These are phyloP conservation scores for Phoenicopterus ruber DNA, from an alignment of 2,113 vertebrate genomes.

Conservation along the genomic window DNA sequence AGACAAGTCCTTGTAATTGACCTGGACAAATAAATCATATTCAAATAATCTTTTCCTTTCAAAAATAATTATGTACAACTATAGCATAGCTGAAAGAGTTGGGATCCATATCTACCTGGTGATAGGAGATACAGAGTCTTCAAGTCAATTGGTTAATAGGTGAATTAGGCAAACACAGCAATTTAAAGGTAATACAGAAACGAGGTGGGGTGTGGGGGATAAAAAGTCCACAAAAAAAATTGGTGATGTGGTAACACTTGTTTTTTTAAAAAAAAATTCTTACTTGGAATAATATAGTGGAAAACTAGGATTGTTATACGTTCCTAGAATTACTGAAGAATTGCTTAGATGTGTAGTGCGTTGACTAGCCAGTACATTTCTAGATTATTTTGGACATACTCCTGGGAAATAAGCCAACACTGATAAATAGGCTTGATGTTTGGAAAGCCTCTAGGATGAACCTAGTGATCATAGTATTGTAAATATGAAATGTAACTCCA, in stretches of 20 bases:
- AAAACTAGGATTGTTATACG: not conserved
- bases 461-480: not conserved
- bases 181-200: not conserved
- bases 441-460: conserved; percentile 9
- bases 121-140: not conserved
- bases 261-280: not conserved
- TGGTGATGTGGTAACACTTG: not conserved
- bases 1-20: not conserved
- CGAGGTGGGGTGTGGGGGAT: fast-evolving
- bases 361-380: not conserved
- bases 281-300: not conserved
- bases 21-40: not conserved
- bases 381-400: conserved; percentile 32
- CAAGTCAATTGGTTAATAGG: not conserved
- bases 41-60: not conserved
- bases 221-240: not conserved
- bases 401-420: conserved; percentile 31
- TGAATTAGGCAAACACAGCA: not conserved
- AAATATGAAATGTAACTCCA: not conserved
- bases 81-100: not conserved
- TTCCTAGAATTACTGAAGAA: not conserved
- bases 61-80: not conserved
- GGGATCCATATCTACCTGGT: not conserved
- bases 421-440: conserved; percentile 25
- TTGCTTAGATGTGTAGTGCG: not conserved